Evolutionary conservation across 2,797 vertebrate genomes (phyloP).

Genomic region (Gambelia wislizenii): DNA sequence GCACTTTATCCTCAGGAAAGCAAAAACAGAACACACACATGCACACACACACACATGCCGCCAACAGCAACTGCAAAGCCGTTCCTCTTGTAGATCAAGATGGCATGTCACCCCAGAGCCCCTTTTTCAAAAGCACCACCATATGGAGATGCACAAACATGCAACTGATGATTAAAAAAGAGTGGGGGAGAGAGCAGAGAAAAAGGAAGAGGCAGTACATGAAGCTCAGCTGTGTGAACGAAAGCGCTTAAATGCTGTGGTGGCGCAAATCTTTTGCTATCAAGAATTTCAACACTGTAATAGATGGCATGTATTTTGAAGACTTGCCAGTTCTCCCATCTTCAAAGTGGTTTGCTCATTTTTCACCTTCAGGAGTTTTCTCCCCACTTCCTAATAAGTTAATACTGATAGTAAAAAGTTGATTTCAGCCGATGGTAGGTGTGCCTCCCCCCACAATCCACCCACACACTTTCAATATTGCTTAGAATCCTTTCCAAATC

Average conservation of each 20-base stretch:
- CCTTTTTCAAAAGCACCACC: conserved; percentile 66
- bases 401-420: conserved; percentile 46
- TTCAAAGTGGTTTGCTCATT: conserved; percentile 59
- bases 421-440: conserved; percentile 53
- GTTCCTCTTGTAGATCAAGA: conserved; percentile 56
- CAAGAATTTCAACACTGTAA: conserved; percentile 54
- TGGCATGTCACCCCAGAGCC: conserved; percentile 51
- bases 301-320: conserved; percentile 62
- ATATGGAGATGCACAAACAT: conserved; percentile 70
- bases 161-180: conserved; percentile 63
- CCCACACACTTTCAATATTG: conserved; percentile 34
- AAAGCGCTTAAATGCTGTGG: conserved; percentile 46
- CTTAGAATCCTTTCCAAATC: conserved; percentile 67
- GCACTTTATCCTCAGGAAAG: conserved; percentile 50
- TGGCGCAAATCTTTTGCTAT: conserved; percentile 60
- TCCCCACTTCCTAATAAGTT: conserved; percentile 47
- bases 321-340: conserved; percentile 60
- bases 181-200: not conserved
- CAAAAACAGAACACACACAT: conserved; percentile 23
- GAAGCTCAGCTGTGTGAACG: conserved; percentile 37
- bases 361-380: conserved; percentile 56
- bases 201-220: conserved; percentile 11
- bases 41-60: not conserved
- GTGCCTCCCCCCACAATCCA: conserved; percentile 9
- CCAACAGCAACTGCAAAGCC: conserved; percentile 41